These are phyloP conservation scores for Helobdella robusta DNA, from an alignment of 2,888 invertebrate species.

Conservation along the genomic window DNA sequence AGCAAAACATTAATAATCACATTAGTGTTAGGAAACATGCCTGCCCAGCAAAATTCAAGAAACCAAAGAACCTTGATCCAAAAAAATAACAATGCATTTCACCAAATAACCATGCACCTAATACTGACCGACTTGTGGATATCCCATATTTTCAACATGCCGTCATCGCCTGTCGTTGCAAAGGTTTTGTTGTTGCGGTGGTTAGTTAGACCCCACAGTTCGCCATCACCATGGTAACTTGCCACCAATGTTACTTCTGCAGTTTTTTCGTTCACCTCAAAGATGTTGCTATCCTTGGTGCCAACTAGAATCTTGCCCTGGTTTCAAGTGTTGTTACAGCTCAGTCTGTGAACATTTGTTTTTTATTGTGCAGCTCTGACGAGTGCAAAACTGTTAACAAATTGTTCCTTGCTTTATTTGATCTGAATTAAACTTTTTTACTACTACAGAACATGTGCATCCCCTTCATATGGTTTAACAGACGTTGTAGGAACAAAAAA, in stretches of 20 bases:
- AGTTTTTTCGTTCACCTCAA: slow-evolving; percentile 47
- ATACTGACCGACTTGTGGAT: slow-evolving; percentile 43
- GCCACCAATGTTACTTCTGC: slow-evolving; percentile 40
- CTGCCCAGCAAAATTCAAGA: too few relatives aligned
- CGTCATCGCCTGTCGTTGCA: slow-evolving; percentile 48
- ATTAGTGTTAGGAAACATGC: too few relatives aligned
- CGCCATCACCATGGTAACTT: slow-evolving; percentile 48
- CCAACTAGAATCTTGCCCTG: slow-evolving; percentile 49
- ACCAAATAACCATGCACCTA: too few relatives aligned
- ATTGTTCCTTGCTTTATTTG: too few relatives aligned
- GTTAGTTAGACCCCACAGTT: slow-evolving; percentile 48
- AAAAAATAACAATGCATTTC: too few relatives aligned
- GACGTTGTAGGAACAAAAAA: background rate
- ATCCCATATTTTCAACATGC: slow-evolving; percentile 47
- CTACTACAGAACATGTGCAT: too few relatives aligned
- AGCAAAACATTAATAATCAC: too few relatives aligned
- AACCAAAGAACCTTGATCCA: too few relatives aligned
- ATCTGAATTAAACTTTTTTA: too few relatives aligned
- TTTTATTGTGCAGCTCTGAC: background rate
- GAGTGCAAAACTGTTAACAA: background rate
- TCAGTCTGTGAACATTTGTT: too few relatives aligned
- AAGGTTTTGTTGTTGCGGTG: slow-evolving; percentile 43
- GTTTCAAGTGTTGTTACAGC: too few relatives aligned
- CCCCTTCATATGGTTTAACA: background rate
- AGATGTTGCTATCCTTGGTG: slow-evolving; percentile 45